Evolutionary conservation across 2,113 vertebrate species (phyloP).

Genomic region (Pristiophorus japonicus): DNA sequence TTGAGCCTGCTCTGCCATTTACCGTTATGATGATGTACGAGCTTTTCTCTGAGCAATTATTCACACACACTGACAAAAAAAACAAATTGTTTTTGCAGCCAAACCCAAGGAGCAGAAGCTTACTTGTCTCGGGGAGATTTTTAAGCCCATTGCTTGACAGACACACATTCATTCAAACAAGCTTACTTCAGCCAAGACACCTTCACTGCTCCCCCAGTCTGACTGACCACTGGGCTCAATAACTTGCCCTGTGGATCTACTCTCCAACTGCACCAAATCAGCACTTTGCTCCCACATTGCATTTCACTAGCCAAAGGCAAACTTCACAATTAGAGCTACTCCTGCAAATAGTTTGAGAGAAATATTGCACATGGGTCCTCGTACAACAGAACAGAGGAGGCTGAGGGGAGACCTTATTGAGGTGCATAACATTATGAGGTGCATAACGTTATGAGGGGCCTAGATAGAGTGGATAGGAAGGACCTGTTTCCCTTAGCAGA

Average conservation of each 20-base stretch:
- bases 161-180: neutral
- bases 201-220: neutral
- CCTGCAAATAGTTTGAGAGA: neutral
- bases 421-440: too few species aligned
- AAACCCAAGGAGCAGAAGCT: neutral
- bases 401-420: too few species aligned
- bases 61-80: constrained; percentile 76
- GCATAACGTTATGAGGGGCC: too few species aligned
- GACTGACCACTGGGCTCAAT: neutral
- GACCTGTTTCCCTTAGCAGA: too few species aligned
- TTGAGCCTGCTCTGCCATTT: too few species aligned
- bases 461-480: too few species aligned
- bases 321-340: neutral
- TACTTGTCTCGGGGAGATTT: neutral
- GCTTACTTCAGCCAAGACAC: neutral
- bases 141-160: neutral
- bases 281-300: neutral
- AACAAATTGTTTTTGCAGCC: constrained; percentile 24
- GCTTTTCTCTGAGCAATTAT: neutral
- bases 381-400: neutral
- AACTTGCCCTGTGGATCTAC: neutral
- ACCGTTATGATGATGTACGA: neutral
- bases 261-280: neutral
- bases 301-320: neutral
- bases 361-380: neutral